Evolutionary conservation across 2,797 vertebrate genomes (phyloP), one percentile per base, ranked within the genome.

Genomic region (Gallinago solitaria): DNA sequence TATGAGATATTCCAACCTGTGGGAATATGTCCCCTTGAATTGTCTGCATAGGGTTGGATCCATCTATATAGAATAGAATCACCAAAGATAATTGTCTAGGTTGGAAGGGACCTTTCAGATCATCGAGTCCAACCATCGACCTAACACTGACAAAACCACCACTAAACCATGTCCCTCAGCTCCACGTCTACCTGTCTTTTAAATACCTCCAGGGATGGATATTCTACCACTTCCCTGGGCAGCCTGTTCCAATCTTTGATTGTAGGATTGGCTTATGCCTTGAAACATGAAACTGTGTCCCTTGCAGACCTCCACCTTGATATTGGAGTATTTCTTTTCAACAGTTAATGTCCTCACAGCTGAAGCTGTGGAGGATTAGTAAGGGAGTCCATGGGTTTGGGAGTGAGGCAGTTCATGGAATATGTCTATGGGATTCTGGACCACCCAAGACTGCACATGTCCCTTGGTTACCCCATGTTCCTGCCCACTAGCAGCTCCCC

Each of bases 381-480:
- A 21, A 18, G 0, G 8, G 16, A 39, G 25, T 9, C n/a, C 17
- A 15, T 15, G 50, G n/a, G 23, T 54, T 57, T 57, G 39, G 7
- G 35, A 45, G 14, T 47, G 60, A 65, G 16, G 33, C 1, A 21
- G 15, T 12, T 23, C 7, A 6, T 59, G 53, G 19, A 12, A 51
- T 39, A 6, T 61, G 39, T 14, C 39, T 12, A 3, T 32, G 60
- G 30, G 12, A 41, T 59, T 80, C 28, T 41, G 45, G 56, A 9
- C 63, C 51, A 43, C 6, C 63, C 21, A 48, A 53, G 53, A 19
- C n/a, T 30, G 3, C 28, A 28, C 0, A 0, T 28, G 16, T 43
- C 51, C 27, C 20, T 79, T 37, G 2, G 5, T 24, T 54, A 21
- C 23, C 16, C 43, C 24, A 5, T 5, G 9, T 5, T 43, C 15